Conservation (phyloP, 2,888 invertebrate genomes). For the Drosophila borealis region DNA sequence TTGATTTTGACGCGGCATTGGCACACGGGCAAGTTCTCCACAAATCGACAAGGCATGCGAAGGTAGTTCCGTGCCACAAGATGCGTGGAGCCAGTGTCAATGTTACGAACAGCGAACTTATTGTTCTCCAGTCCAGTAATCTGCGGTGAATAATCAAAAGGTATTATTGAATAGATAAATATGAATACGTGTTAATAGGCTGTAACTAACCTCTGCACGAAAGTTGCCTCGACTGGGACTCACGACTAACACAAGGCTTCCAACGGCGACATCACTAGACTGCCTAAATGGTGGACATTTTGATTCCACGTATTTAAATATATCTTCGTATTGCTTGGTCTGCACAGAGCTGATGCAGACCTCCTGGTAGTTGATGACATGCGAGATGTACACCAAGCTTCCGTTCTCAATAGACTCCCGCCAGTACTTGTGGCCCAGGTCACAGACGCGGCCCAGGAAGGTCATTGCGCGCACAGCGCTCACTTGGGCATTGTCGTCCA, state of each 20-base stretch:
- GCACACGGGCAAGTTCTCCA: constrained; percentile 52
- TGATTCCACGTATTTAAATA: constrained; percentile 41
- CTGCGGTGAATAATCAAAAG: constrained; percentile 9
- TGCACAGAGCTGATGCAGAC: constrained; percentile 46
- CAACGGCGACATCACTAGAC: constrained; percentile 11
- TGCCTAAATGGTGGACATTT: constrained; percentile 42
- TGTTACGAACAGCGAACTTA: constrained; percentile 44
- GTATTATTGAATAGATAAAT: background rate
- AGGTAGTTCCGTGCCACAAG: constrained; percentile 12
- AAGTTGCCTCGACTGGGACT: constrained; percentile 23
- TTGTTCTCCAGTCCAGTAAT: constrained; percentile 1
- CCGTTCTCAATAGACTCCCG: constrained; percentile 34
- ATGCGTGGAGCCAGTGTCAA: constrained; percentile 48
- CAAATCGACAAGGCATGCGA: constrained; percentile 53
- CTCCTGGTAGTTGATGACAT: constrained; percentile 32
- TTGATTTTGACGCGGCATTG: constrained; percentile 32
- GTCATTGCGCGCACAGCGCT: constrained; percentile 28
- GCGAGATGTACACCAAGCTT: constrained; percentile 49
- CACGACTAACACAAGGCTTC: constrained; percentile 49
- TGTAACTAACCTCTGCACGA: constrained; percentile 48
- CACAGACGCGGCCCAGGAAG: constrained; percentile 38
- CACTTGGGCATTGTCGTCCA: constrained; percentile 12
- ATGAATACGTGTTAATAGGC: too few species aligned
- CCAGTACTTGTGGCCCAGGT: constrained; percentile 53
- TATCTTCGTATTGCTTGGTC: constrained; percentile 29